A percentile compares a stretch with the other conserved stretches of the same genome.
Conservation (phyloP, 2,888 invertebrate species). For the Cantharis rustica region DNA sequence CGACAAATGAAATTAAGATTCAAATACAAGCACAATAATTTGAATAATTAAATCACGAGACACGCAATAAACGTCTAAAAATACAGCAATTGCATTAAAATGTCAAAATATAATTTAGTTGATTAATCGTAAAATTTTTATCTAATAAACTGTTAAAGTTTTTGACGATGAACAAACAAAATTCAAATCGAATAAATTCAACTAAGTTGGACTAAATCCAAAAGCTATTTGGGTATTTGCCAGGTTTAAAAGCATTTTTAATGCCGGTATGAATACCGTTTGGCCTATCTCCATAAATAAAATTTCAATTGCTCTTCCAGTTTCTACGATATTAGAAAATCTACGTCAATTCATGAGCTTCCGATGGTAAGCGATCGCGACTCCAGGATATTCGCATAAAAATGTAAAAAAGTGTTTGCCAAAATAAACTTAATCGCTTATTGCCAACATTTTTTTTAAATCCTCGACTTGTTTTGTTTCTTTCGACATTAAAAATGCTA, state of each 20-base stretch:
- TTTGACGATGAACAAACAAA: slow-evolving; percentile 7
- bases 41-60: neutral
- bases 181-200: slow-evolving; percentile 6
- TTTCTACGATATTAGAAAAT: slow-evolving; percentile 1
- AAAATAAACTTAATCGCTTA: neutral
- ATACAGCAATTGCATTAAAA: neutral
- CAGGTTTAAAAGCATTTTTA: slow-evolving; percentile 10
- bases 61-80: neutral
- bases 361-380: neutral
- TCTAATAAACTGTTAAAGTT: neutral
- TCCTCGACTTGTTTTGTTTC: neutral
- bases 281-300: slow-evolving; percentile 9
- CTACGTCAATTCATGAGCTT: neutral
- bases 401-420: neutral
- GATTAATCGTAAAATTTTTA: neutral
- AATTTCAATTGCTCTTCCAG: slow-evolving; percentile 10
- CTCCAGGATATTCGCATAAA: neutral
- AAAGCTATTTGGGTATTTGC: slow-evolving; percentile 5
- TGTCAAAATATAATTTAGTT: slow-evolving; percentile 2
- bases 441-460: neutral
- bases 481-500: neutral
- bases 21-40: neutral
- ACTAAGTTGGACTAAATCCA: slow-evolving; percentile 12
- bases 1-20: neutral
- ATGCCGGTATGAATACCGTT: slow-evolving; percentile 6